A percentile compares a stretch with the other conserved stretches of the same genome.
Conservation (phyloP, 1,140 invertebrate species). For the Bilobella aurantiaca region DNA sequence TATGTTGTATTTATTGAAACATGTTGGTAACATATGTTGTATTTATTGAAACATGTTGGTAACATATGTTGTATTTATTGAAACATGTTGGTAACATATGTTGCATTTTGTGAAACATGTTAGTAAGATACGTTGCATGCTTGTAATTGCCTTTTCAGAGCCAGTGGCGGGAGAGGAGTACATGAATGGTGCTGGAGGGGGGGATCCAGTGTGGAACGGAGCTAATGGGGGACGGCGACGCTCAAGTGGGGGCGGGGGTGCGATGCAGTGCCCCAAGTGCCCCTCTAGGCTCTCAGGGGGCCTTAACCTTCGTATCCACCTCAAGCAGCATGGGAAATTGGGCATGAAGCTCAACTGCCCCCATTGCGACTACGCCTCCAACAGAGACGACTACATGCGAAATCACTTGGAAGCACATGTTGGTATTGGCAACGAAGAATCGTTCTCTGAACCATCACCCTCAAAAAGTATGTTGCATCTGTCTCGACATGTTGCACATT, state of each 20-base stretch:
- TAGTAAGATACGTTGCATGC: background rate
- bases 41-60: too few species aligned
- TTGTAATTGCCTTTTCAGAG: background rate
- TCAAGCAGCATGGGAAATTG: background rate
- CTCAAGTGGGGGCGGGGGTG: background rate
- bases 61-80: too few species aligned
- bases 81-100: too few species aligned
- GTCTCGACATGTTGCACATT: too few species aligned
- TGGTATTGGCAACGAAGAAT: background rate
- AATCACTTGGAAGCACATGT: background rate
- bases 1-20: too few species aligned
- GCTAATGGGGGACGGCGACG: background rate
- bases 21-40: too few species aligned
- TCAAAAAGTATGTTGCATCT: background rate
- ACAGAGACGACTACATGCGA: background rate
- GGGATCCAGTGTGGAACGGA: background rate
- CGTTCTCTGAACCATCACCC: too few species aligned
- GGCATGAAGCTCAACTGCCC: background rate
- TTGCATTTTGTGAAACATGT: background rate
- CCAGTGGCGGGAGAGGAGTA: background rate
- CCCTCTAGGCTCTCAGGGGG: background rate
- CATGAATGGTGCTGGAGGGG: background rate
- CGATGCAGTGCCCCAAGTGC: background rate
- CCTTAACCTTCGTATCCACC: background rate
- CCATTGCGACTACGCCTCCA: background rate